Evolutionary conservation across 2,888 invertebrate genomes (phyloP).

Genomic region (Drosophila mulleri): DNA sequence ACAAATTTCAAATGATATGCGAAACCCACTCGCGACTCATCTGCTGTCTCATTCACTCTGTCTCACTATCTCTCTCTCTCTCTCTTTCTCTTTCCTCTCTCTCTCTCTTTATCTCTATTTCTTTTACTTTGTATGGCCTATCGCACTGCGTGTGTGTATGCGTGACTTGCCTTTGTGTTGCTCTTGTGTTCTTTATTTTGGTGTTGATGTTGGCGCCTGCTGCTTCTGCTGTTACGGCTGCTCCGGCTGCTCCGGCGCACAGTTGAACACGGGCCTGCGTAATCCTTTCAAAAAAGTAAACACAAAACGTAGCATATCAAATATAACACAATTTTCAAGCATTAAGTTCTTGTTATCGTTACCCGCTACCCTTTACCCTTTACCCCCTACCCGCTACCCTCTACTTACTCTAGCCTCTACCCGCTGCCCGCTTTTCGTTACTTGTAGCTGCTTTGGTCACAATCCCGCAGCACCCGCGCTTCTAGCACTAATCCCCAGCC

Average conservation of each 20-base stretch:
- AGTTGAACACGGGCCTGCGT: slow-evolving; percentile 85
- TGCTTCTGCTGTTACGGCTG: slow-evolving; percentile 41
- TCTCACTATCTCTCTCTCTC: slow-evolving; percentile 3
- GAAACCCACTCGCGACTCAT: slow-evolving; percentile 23
- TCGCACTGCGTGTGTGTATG: slow-evolving; percentile 43
- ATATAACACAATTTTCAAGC: slow-evolving; percentile 36
- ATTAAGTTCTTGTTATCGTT: slow-evolving; percentile 39
- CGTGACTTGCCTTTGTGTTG: slow-evolving; percentile 33
- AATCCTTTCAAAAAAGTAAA: slow-evolving; percentile 85
- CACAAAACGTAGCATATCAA: slow-evolving; percentile 54
- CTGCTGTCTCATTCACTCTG: slow-evolving; percentile 6
- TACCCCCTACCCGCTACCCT: neutral
- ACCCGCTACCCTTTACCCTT: slow-evolving; percentile 6
- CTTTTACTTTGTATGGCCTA: slow-evolving; percentile 24
- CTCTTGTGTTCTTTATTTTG: slow-evolving; percentile 26
- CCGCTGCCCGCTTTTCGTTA: neutral
- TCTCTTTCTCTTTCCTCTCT: slow-evolving; percentile 12
- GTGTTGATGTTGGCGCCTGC: slow-evolving; percentile 37
- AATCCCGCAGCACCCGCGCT: slow-evolving; percentile 19
- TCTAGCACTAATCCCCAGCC: slow-evolving; percentile 5
- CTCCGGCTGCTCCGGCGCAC: slow-evolving; percentile 54
- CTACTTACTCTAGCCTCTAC: neutral
- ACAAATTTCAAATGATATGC: slow-evolving; percentile 57
- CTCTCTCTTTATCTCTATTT: neutral
- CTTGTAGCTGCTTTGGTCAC: neutral